A percentile compares a stretch with the other conserved stretches of the same genome.
Conservation (phyloP, 2,113 vertebrate genomes). For the Deroptyus accipitrinus region DNA sequence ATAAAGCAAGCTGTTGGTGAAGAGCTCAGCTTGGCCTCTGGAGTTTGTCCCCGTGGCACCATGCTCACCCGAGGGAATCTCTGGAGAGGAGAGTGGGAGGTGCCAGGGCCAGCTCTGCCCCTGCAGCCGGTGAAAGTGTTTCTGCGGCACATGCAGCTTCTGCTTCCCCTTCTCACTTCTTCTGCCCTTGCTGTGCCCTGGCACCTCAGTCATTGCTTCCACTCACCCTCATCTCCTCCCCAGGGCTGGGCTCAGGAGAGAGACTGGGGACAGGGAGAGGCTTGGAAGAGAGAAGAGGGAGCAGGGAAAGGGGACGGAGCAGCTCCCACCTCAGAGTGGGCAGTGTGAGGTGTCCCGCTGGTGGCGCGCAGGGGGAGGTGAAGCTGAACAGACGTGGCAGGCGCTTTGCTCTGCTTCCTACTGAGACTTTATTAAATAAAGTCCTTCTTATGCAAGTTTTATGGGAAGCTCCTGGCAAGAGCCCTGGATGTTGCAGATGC, state of each 20-base stretch:
- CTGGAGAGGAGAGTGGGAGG: background rate
- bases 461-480: background rate
- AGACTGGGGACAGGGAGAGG: background rate
- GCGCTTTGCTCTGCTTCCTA: background rate
- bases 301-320: rapidly evolving
- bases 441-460: background rate
- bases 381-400: background rate
- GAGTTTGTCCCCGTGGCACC: background rate
- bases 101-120: background rate
- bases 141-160: background rate
- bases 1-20: background rate
- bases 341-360: background rate
- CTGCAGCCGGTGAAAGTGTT: background rate
- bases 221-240: background rate
- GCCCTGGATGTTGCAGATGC: background rate
- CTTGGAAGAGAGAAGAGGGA: background rate
- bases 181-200: background rate
- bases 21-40: background rate
- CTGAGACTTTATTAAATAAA: constrained; percentile 38
- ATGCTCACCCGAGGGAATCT: rapidly evolving
- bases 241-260: background rate
- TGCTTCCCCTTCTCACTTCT: constrained; percentile 33
- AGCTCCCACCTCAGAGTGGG: background rate
- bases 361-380: background rate
- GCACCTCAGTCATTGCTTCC: background rate